phyloP scores from a whole-genome alignment of 2,113 vertebrate genomes.

The Cyanoliseus patagonus region DNA sequence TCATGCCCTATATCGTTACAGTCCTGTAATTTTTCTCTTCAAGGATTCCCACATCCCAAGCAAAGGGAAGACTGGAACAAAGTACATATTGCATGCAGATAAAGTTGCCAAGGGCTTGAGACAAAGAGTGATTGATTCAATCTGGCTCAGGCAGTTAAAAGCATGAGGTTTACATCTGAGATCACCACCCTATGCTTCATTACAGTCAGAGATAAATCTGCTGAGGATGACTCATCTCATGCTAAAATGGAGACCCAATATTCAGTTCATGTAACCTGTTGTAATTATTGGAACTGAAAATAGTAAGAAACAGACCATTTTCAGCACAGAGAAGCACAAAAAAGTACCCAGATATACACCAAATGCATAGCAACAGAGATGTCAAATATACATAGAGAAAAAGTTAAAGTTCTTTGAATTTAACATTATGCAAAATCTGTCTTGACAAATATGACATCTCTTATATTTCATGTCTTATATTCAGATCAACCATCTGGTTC shows the following conservation, averaged over 20 bases:
- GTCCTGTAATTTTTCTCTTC: neutral
- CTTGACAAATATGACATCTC: neutral
- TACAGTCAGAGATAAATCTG: conserved; percentile 38
- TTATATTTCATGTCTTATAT: neutral
- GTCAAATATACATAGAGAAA: neutral
- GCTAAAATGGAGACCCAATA: neutral
- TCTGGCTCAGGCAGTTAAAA: conserved; percentile 5
- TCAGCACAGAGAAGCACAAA: neutral
- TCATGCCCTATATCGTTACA: neutral
- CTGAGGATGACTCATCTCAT: conserved; percentile 49
- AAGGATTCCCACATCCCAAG: neutral
- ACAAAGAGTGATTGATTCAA: neutral
- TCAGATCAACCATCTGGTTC: neutral
- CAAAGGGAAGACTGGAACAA: neutral
- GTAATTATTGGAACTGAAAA: neutral
- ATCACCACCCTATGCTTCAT: conserved; percentile 31
- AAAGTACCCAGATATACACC: neutral
- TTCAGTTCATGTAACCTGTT: neutral
- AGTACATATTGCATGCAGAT: neutral
- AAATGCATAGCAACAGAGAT: neutral
- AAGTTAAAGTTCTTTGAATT: neutral
- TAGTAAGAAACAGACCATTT: neutral
- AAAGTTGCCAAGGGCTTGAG: neutral
- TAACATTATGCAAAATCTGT: neutral
- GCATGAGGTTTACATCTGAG: conserved; percentile 4